These are phyloP conservation scores for Alosa sapidissima DNA, from an alignment of 2,797 vertebrate genomes.

Conservation along the genomic window DNA sequence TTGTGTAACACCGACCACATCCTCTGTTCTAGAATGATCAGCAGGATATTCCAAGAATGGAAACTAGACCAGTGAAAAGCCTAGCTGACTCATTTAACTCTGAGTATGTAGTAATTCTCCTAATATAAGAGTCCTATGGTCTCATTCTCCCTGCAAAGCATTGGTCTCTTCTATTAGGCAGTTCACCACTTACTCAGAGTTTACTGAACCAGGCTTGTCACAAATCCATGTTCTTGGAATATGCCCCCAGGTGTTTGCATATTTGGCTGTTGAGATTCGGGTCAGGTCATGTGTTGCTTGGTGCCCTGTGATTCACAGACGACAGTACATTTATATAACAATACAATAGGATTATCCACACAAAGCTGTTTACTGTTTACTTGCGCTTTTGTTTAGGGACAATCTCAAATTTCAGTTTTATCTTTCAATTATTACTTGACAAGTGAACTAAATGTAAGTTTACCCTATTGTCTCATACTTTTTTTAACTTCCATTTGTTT, in stretches of 20 bases:
- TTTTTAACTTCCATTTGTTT: slow-evolving; percentile 39
- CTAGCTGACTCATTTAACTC: neutral
- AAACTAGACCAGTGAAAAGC: neutral
- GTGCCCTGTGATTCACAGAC: neutral
- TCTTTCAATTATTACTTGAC: neutral
- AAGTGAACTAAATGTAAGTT: neutral
- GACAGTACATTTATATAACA: neutral
- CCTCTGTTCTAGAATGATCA: neutral
- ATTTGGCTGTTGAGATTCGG: neutral
- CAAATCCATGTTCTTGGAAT: neutral
- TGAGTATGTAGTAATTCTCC: neutral
- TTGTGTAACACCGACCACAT: neutral
- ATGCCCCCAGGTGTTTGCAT: neutral
- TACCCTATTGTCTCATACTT: slow-evolving; percentile 25
- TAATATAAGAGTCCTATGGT: neutral
- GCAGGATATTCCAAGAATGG: neutral
- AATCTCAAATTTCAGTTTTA: neutral
- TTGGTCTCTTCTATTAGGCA: no score
- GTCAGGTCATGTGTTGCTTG: neutral
- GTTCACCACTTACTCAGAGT: neutral
- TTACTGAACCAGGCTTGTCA: neutral
- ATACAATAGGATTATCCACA: neutral
- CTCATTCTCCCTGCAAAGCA: neutral
- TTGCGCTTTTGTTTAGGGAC: neutral
- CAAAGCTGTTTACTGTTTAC: neutral